Conservation (phyloP, 1,140 invertebrate genomes). For the Drosophila rufa region DNA sequence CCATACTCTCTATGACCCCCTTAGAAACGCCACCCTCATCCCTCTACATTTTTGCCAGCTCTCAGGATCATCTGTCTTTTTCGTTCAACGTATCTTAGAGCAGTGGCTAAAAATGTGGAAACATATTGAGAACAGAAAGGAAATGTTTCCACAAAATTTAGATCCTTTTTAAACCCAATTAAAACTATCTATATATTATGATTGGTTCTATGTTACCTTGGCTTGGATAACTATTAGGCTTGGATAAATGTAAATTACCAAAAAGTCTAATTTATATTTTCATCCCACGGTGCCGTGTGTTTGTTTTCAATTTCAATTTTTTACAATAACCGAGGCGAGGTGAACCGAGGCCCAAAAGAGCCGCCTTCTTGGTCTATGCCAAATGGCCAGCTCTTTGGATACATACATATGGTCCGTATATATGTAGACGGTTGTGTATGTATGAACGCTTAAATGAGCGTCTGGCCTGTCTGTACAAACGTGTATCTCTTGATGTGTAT, state of each 20-base stretch:
- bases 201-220: neutral
- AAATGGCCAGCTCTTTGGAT: neutral
- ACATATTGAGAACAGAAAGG: neutral
- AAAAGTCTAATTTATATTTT: neutral
- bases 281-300: slow-evolving; percentile 30
- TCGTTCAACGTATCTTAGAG: slow-evolving; percentile 20
- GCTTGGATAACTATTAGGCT: neutral
- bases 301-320: slow-evolving; percentile 62
- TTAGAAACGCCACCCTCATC: neutral
- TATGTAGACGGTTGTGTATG: no score
- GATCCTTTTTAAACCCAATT: no score
- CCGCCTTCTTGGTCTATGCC: slow-evolving; percentile 17
- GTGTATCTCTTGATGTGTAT: neutral
- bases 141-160: no score
- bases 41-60: neutral
- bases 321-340: slow-evolving; percentile 31
- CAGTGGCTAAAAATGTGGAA: slow-evolving; percentile 9
- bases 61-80: slow-evolving; percentile 43
- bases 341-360: slow-evolving; percentile 11
- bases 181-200: neutral
- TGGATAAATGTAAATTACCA: no score
- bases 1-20: neutral
- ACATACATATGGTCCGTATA: neutral
- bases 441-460: no score
- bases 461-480: neutral